Evolutionary conservation across 2,113 vertebrate genomes (phyloP), one percentile per base, ranked within the genome.

Genomic region (Campylorhamphus procurvoides): DNA sequence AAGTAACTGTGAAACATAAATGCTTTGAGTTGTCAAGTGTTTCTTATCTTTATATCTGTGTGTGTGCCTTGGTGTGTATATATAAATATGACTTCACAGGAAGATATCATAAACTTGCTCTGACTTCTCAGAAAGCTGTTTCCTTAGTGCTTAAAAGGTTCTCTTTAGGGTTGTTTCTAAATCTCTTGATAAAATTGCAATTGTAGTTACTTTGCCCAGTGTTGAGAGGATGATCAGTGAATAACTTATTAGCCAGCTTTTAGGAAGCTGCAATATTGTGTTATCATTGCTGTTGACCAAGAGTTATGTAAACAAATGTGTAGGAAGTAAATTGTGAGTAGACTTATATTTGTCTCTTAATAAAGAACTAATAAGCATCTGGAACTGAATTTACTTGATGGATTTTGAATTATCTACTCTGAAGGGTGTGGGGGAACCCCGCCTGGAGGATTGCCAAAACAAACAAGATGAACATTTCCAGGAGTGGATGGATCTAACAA

Each of bases 21-120:
- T 39, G 59, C 20, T 47, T 88, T 8, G 39, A 60, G 22, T 53
- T 69, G 52, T 66, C 16, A 60, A 0, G 10, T 60, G 5, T 8
- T 76, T 28, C 9, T 59, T 63, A 10, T 55, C 31, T 90, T 68
- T 44, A 1, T 52, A 25, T 24, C 16, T 71, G 3, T 73, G 4
- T 82, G 19, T 62, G 16, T 39, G 24, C 35, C 31, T 2, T 0
- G 3, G 1, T 12, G 20, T 22, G 10, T 14, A 4, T 69, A 14
- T 31, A 24, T 18, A 40, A 56, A 60, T 60, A 52, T 9, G 18
- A 66, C 12, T 78, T 72, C 24, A 76, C 49, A 73, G 33, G 17
- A 74, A 3, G 2, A 18, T 17, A 4, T 15, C 19, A 27, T 9
- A 67, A 6, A 23, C n/a, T 67, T 66, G 59, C 4, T 53, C 33